Conservation (phyloP, 2,797 vertebrate genomes). For the Oreonectes daqikongensis region DNA sequence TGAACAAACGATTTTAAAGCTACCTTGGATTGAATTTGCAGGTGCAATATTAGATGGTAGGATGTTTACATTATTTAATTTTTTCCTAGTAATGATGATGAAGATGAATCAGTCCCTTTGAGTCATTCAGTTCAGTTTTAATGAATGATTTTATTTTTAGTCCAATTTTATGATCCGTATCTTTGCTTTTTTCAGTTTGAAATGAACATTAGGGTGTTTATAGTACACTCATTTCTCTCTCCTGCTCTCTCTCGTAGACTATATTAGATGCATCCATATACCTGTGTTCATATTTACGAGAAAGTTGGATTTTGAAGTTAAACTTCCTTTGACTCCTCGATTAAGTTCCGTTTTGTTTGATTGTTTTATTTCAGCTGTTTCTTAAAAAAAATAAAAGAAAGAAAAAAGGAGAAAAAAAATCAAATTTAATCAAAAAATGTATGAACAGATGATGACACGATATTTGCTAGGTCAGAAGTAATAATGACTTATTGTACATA, state of each 20-base stretch:
- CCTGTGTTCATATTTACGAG: conserved; percentile 69
- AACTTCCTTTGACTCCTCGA: conserved; percentile 62
- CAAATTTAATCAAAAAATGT: conserved; percentile 68
- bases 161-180: background rate
- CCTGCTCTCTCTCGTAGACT: conserved; percentile 68
- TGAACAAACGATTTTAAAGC: conserved; percentile 60
- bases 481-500: conserved; percentile 95
- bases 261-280: conserved; percentile 69
- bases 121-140: conserved; percentile 47
- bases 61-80: conserved; percentile 63
- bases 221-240: conserved; percentile 57
- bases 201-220: conserved; percentile 53
- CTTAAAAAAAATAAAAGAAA: conserved; percentile 62
- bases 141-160: conserved; percentile 49
- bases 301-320: conserved; percentile 63
- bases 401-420: conserved; percentile 68
- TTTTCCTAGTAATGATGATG: conserved; percentile 41
- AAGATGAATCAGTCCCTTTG: conserved; percentile 50
- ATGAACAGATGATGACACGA: conserved; percentile 80
- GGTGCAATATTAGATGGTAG: conserved; percentile 67
- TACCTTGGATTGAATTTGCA: conserved; percentile 68
- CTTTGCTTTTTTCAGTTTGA: conserved; percentile 57
- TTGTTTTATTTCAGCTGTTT: conserved; percentile 76
- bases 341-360: conserved; percentile 61
- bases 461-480: conserved; percentile 90